Conservation (phyloP, 2,113 vertebrate genomes). For the Leuciscus idus region DNA sequence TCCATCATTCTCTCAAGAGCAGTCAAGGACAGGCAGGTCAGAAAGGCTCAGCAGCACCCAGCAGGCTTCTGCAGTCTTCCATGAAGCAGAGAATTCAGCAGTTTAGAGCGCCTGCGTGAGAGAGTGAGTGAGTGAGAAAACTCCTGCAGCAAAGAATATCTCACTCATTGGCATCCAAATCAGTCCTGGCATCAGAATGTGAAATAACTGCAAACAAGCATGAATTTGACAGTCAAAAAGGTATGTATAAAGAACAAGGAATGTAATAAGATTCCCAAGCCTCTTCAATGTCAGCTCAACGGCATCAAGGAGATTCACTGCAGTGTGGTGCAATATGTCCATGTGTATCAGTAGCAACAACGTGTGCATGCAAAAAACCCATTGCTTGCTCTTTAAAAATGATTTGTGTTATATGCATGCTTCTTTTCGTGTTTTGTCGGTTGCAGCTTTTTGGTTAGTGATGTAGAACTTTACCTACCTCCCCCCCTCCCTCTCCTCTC, state of each 20-base stretch:
- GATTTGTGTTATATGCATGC: conserved; percentile 16
- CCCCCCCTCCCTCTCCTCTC: conserved; percentile 29
- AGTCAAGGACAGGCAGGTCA: conserved; percentile 56
- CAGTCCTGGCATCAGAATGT: background rate
- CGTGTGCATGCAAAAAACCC: background rate
- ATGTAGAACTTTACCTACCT: conserved; percentile 12
- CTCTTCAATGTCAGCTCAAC: conserved; percentile 47
- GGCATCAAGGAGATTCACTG: conserved; percentile 15
- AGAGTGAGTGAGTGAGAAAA: background rate
- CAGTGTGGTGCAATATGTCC: conserved; percentile 14
- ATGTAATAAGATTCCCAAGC: background rate
- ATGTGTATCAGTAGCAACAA: conserved; percentile 3
- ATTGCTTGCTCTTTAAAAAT: conserved; percentile 20
- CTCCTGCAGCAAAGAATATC: conserved; percentile 30
- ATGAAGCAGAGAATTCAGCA: conserved; percentile 59
- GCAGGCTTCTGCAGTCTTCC: conserved; percentile 60
- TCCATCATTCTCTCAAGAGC: conserved; percentile 46
- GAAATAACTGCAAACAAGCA: background rate
- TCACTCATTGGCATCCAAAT: conserved; percentile 31
- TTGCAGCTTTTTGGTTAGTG: conserved; percentile 15
- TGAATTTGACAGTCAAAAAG: background rate
- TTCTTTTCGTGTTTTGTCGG: conserved; percentile 18
- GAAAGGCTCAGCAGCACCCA: conserved; percentile 64
- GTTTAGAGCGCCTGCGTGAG: conserved; percentile 49
- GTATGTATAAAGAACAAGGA: background rate